Conservation (phyloP, 2,797 vertebrate genomes). For the Hemitrygon akajei region DNA sequence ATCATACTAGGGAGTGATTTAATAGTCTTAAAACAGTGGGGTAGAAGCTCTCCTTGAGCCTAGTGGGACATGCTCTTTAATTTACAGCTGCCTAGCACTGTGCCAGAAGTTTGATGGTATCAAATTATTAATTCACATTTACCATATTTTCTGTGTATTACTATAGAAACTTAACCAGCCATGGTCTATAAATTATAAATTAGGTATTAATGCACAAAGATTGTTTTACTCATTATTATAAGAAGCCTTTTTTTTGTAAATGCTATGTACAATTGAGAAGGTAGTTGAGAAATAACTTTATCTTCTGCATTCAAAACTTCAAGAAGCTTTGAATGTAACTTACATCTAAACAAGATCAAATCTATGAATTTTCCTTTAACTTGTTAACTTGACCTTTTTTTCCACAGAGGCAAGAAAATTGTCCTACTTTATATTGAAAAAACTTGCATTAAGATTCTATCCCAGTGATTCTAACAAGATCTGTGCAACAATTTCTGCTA, state of each 20-base stretch:
- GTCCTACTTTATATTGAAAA: neutral
- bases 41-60: too few species aligned
- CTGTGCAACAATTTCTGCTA: neutral
- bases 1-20: too few species aligned
- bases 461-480: neutral
- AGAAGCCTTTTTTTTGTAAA: neutral
- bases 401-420: neutral
- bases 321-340: neutral
- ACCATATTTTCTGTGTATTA: neutral
- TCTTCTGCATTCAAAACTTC: neutral
- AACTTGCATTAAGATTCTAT: neutral
- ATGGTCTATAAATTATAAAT: too few species aligned
- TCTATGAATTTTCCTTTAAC: neutral
- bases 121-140: neutral
- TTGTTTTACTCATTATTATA: neutral
- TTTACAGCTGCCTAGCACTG: neutral
- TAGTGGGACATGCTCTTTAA: neutral
- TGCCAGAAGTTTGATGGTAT: neutral
- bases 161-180: neutral
- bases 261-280: neutral
- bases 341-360: neutral
- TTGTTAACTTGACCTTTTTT: neutral
- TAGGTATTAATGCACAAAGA: neutral
- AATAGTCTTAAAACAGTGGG: too few species aligned
- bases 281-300: neutral